Base-by-base conservation (phyloP, 2,797 vertebrate genomes). In the Hyperoplus lanceolatus region DNA sequence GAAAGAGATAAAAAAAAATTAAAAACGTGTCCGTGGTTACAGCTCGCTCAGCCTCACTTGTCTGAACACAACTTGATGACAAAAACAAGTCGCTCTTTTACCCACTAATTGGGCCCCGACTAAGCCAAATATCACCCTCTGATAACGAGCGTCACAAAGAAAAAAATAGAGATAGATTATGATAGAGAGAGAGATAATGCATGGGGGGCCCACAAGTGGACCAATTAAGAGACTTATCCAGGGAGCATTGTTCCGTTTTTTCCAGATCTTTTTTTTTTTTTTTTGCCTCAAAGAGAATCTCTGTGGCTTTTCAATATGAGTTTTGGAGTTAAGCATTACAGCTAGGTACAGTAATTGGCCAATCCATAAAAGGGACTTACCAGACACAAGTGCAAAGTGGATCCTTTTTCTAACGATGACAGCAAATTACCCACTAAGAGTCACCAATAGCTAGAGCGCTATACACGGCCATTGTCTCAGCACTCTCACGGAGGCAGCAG, bases 91-190 rank as follows among this genome's bases (percentile, higher is more conserved):
- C 61, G 38, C 49, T 63, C 21, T 36, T 72, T 78, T 45, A 66
- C 53, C 9, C 51, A 61, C 73, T 79, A 79, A 87, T 86, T 89
- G 78, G 86, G 87, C 70, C 69, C 29, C 12, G 46, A 53, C 66
- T 70, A 73, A 77, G 81, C 77, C 63, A 77, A 86, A 75, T 66
- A 72, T 74, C 66, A 61, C 39, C 60, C 18, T 49, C 55, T 76
- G 62, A 81, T 82, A 70, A 76, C 60, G 15, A 51, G 46, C 73
- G 54, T 45, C 57, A 63, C 2, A 16, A 69, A 73, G 56, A 76
- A 82, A 83, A 66, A 80, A 61, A 65, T 18, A 60, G 50, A 51
- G 21, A 58, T 16, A 41, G 50, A 80, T 57, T 75, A 64, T 21
- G 18, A 58, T 41, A 39, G 48, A 61, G 77, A 73, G 81, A 73